Base-by-base conservation (phyloP, 53 echinoderm and acorn worm species). In the Echinarachnius parma region DNA sequence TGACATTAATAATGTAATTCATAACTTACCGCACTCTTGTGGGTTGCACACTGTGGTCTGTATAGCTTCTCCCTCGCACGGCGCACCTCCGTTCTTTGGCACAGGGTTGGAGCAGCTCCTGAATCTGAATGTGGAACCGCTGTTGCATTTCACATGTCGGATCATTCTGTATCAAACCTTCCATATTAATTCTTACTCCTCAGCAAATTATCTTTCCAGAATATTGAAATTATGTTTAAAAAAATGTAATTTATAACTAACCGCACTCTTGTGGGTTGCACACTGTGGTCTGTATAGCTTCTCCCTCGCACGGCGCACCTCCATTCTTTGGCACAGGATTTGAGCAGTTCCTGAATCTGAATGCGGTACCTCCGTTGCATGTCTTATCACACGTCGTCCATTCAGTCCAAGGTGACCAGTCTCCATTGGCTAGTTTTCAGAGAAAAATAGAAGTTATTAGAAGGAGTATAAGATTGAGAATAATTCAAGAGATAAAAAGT, bases 311-410 rank as follows among this genome's bases (percentile, higher is more conserved):
- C 27, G 84, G 78, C 1, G 62, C 49, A 2, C 92, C 92, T 5
- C 84, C 87, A 53, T 92, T 92, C 81, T 92, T 92, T 5, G 92
- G 92, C 29, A 85, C 88, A 20, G 92, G 92, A 64, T 92, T 67
- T 20, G 83, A 80, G 37, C 92, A 92, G 48, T 84, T 84, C 3
- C 92, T 60, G 75, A 81, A 88, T 30, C 92, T 78, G 79, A 78
- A 92, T 1, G 87, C 63, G 3, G 84, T 77, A 31, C 92, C 92
- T 24, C 92, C 92, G 29, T 81, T 80, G 46, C 92, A 92, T 29
- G 84, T 81, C 9, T 34, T 76, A n/a, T 65, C 66, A 48, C 92
- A 92, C 10, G 84, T 82, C 4, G 88, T 62, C 92, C 92, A 92
- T 31, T 77, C 77, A 46, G 82, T 78, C 92, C 92, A 92, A 28